Conservation (phyloP, 2,888 invertebrate genomes). For the Andrena trimmerana region DNA sequence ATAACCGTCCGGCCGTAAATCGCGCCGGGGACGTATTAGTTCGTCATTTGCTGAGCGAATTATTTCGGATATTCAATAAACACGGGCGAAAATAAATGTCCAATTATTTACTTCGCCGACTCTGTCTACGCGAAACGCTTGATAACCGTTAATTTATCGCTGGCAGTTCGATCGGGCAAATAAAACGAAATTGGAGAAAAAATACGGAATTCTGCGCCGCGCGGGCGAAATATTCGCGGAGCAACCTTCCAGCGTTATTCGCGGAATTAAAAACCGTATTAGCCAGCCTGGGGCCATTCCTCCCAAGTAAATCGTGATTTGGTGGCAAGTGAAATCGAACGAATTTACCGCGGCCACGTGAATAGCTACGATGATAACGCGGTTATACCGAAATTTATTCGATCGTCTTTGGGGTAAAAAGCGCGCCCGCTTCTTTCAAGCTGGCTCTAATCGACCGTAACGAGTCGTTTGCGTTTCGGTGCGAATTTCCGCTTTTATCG, state of each 20-base stretch:
- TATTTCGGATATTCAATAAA: slow-evolving; percentile 47
- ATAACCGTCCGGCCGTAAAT: slow-evolving; percentile 6
- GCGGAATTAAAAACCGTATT: slow-evolving; percentile 23
- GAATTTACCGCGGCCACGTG: slow-evolving; percentile 27
- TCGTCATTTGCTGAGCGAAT: slow-evolving; percentile 27
- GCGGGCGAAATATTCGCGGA: not conserved
- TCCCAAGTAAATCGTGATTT: not conserved
- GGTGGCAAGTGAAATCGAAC: slow-evolving; percentile 5
- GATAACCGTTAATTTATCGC: slow-evolving; percentile 38
- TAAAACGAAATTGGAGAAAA: slow-evolving; percentile 27
- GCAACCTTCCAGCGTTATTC: slow-evolving; percentile 8
- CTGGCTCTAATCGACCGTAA: not conserved
- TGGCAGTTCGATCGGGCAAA: not conserved
- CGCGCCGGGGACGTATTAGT: slow-evolving; percentile 24
- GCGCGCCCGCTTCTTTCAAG: not conserved
- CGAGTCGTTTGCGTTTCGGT: not conserved
- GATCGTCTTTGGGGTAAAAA: not conserved
- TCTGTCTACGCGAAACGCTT: slow-evolving; percentile 1
- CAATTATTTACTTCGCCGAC: slow-evolving; percentile 41
- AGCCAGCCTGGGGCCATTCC: not conserved
- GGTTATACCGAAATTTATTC: slow-evolving; percentile 24
- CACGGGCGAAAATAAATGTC: slow-evolving; percentile 37
- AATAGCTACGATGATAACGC: not conserved
- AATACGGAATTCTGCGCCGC: not conserved
- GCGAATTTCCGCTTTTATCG: not conserved